Conservation (phyloP, 2,113 vertebrate species). For the Apodemus sylvaticus region DNA sequence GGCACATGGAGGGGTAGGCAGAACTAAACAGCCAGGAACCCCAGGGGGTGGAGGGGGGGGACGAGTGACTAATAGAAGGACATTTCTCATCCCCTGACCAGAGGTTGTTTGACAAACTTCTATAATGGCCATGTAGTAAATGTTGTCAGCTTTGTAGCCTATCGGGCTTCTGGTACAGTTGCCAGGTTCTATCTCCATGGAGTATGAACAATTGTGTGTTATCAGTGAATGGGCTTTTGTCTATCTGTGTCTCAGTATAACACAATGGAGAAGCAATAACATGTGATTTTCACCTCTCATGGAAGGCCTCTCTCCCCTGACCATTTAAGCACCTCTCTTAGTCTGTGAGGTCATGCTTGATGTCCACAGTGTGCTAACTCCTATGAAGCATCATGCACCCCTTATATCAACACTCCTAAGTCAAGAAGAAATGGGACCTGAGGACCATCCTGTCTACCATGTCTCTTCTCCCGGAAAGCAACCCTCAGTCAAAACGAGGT, state of each 20-base stretch:
- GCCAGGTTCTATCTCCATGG: neutral
- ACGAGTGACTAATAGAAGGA: neutral
- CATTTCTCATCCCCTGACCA: neutral
- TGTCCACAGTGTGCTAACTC: neutral
- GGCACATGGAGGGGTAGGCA: neutral
- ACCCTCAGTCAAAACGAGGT: neutral
- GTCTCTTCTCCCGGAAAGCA: neutral
- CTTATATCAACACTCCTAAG: neutral
- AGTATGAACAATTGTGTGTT: neutral
- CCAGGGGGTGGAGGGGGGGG: no score
- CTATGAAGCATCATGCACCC: neutral
- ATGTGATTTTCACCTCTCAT: neutral
- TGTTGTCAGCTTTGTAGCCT: neutral
- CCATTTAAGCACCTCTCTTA: neutral
- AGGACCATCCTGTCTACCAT: neutral
- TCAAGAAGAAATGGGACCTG: neutral
- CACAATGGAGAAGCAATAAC: neutral
- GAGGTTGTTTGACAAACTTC: neutral
- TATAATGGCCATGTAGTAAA: neutral
- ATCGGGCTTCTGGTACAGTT: neutral
- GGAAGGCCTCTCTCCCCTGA: neutral
- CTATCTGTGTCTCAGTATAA: neutral
- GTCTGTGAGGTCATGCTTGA: neutral
- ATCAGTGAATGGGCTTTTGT: neutral
- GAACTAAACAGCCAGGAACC: neutral